These are phyloP conservation scores for Baccha elongata DNA, from an alignment of 2,888 invertebrate genomes.

Conservation along the genomic window DNA sequence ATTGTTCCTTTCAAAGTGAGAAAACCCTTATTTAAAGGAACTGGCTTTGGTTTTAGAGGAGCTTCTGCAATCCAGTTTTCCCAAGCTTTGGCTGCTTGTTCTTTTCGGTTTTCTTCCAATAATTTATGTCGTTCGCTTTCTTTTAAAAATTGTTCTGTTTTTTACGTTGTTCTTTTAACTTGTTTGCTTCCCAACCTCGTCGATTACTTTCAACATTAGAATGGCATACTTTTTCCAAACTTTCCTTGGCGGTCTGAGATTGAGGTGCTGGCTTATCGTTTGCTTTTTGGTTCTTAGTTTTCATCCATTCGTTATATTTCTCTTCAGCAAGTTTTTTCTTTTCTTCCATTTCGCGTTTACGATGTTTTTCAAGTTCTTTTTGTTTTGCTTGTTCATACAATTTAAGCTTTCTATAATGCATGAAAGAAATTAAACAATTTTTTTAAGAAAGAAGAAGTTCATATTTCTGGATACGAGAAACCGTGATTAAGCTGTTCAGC, in stretches of 20 bases:
- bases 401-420: slow-evolving; percentile 72
- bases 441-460: no score
- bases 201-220: slow-evolving; percentile 72
- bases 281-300: slow-evolving; percentile 68
- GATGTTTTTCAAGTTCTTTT: slow-evolving; percentile 71
- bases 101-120: slow-evolving; percentile 47
- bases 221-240: slow-evolving; percentile 42
- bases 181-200: slow-evolving; percentile 76
- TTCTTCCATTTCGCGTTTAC: slow-evolving; percentile 72
- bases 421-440: no score
- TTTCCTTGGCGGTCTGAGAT: slow-evolving; percentile 22
- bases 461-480: no score
- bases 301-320: slow-evolving; percentile 79
- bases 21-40: slow-evolving; percentile 80
- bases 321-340: slow-evolving; percentile 76
- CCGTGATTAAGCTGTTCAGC: no score
- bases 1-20: slow-evolving; percentile 80
- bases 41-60: slow-evolving; percentile 80
- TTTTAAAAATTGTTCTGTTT: slow-evolving; percentile 73
- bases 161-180: slow-evolving; percentile 76
- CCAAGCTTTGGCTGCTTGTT: slow-evolving; percentile 77
- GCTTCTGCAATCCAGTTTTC: slow-evolving; percentile 79
- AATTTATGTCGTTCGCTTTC: slow-evolving; percentile 71
- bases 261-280: slow-evolving; percentile 30
- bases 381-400: slow-evolving; percentile 75